Conservation (phyloP, 2,113 vertebrate species). For the Aegotheles bennettii region DNA sequence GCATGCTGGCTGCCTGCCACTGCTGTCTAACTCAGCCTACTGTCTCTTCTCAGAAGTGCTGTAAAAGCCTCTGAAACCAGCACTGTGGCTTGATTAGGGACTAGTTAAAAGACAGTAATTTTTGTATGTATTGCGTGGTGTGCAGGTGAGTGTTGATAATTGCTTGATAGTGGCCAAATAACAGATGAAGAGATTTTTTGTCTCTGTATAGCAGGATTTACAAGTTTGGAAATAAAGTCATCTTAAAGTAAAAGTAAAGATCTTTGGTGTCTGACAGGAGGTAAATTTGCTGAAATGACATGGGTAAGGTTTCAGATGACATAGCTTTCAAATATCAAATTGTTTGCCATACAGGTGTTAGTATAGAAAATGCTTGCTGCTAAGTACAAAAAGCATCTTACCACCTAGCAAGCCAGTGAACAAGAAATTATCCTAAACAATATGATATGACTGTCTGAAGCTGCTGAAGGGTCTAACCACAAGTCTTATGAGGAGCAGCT, state of each 20-base stretch:
- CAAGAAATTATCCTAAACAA: background rate
- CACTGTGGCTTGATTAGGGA: background rate
- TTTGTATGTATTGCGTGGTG: background rate
- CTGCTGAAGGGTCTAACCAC: background rate
- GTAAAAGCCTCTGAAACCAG: background rate
- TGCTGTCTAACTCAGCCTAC: background rate
- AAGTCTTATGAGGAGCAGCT: background rate
- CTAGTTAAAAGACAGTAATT: background rate
- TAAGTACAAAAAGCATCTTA: background rate
- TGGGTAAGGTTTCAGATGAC: slow-evolving; percentile 4
- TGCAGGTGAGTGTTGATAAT: background rate
- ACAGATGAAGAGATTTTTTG: background rate
- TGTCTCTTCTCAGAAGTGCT: background rate
- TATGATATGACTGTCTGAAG: background rate
- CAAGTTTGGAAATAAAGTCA: background rate
- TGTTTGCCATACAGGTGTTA: slow-evolving; percentile 19
- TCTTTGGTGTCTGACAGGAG: background rate
- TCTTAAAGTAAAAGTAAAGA: slow-evolving; percentile 3
- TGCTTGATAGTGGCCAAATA: background rate
- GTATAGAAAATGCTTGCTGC: background rate
- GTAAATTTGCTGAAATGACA: slow-evolving; percentile 6
- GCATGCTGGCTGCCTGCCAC: background rate
- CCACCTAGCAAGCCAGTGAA: background rate
- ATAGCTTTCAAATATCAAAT: slow-evolving; percentile 29
- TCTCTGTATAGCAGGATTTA: background rate